phyloP scores from a whole-genome alignment of 1,140 invertebrate genomes.

The Macrobrachium nipponense region DNA sequence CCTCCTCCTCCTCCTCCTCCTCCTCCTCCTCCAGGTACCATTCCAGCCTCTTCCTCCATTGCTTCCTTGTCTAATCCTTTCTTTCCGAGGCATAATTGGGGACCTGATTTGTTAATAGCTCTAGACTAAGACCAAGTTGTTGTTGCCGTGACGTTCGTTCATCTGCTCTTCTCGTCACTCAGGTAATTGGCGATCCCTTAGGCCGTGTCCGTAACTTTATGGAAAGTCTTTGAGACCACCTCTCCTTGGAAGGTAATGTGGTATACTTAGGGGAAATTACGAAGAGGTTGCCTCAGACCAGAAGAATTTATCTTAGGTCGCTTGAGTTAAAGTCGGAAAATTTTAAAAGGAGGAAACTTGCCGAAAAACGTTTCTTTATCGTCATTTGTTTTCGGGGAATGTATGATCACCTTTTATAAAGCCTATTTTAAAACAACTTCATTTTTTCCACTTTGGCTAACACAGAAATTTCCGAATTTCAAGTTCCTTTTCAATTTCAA shows the following conservation, averaged over 20 bases:
- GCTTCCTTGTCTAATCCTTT: slow-evolving; percentile 54
- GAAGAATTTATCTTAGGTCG: slow-evolving; percentile 26
- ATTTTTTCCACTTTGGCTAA: no score
- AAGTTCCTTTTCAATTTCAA: no score
- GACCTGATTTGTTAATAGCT: slow-evolving; percentile 56
- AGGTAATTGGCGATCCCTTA: not conserved
- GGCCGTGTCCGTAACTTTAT: slow-evolving; percentile 29
- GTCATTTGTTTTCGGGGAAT: not conserved
- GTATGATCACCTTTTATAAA: no score
- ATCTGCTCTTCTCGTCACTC: slow-evolving; percentile 3
- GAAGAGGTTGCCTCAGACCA: slow-evolving; percentile 28
- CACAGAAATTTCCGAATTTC: no score
- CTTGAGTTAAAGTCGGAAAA: not conserved
- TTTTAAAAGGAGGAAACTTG: not conserved
- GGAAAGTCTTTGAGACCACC: slow-evolving; percentile 14
- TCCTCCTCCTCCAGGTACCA: not conserved
- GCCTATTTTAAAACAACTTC: no score
- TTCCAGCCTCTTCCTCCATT: slow-evolving; percentile 1
- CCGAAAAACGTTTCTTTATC: not conserved
- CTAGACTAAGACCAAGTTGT: slow-evolving; percentile 48
- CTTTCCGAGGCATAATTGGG: slow-evolving; percentile 53
- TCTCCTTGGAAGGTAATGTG: slow-evolving; percentile 45
- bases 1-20: slow-evolving; percentile 1
- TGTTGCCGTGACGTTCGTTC: slow-evolving; percentile 27
- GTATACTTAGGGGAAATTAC: slow-evolving; percentile 61